Conservation (phyloP, 2,113 vertebrate genomes). For the Solenodon paradoxus region DNA sequence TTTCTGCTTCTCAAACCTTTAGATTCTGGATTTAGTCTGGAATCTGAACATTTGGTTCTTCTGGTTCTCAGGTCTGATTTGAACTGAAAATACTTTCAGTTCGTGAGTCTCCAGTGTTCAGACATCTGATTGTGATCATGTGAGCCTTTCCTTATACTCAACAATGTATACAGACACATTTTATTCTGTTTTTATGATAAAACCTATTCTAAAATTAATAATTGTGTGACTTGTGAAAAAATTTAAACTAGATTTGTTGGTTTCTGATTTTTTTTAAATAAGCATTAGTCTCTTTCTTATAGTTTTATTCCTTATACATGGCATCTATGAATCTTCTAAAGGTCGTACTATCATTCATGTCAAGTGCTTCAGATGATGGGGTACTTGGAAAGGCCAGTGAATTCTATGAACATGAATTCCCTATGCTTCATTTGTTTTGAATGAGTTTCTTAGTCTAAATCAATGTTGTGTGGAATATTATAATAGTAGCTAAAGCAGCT, state of each 20-base stretch:
- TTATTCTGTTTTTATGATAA: too few relatives aligned
- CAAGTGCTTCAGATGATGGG: background rate
- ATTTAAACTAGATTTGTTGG: background rate
- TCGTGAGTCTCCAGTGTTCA: background rate
- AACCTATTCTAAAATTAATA: background rate
- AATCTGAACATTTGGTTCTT: too few relatives aligned
- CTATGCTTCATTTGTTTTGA: background rate
- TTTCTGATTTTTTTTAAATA: background rate
- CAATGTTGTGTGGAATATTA: background rate
- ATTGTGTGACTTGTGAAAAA: background rate
- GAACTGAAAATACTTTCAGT: background rate
- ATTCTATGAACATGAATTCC: background rate
- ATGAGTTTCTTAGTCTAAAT: background rate
- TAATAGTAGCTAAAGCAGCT: background rate
- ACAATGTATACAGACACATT: too few relatives aligned
- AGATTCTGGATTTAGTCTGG: too few relatives aligned
- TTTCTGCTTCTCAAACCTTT: too few relatives aligned
- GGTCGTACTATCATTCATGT: background rate
- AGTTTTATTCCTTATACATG: background rate
- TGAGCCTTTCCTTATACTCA: background rate
- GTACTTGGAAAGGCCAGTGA: background rate
- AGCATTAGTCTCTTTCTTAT: background rate
- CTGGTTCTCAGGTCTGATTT: background rate
- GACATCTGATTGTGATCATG: background rate
- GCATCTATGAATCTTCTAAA: background rate